Conservation (phyloP, 2,797 vertebrate species). For the Apodemus agrarius region DNA sequence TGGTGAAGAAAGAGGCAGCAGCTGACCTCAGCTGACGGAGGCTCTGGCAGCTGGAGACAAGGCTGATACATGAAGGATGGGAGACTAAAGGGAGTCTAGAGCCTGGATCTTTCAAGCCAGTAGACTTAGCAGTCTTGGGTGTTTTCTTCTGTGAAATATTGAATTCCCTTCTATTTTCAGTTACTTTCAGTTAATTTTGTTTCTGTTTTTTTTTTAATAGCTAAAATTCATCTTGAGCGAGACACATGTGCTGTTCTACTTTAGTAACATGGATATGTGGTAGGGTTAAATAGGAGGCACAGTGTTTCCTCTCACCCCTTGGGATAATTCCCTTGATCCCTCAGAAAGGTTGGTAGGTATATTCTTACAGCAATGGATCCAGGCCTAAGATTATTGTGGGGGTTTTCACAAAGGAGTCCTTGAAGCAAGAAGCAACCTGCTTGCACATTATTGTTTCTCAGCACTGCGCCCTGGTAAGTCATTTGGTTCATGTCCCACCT, state of each 20-base stretch:
- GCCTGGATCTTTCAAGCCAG: neutral
- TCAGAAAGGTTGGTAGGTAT: neutral
- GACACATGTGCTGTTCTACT: neutral
- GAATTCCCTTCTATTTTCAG: neutral
- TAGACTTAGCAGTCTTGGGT: neutral
- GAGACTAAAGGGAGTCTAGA: neutral
- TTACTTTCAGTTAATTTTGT: constrained; percentile 10
- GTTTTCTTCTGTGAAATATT: neutral
- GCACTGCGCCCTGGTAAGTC: neutral
- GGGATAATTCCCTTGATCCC: neutral
- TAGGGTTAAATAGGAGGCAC: neutral
- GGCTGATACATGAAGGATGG: neutral
- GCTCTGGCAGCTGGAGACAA: too few species aligned
- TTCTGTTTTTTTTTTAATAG: constrained; percentile 4
- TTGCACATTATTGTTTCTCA: neutral
- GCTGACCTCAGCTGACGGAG: neutral
- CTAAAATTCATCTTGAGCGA: neutral
- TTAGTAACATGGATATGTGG: neutral
- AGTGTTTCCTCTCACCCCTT: neutral
- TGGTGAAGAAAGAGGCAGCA: neutral
- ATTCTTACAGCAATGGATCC: neutral
- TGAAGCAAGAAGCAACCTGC: neutral
- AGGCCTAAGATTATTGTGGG: neutral
- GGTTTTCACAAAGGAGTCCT: constrained; percentile 1
- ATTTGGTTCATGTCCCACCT: neutral